These are phyloP conservation scores for Eupithecia insigniata DNA, from an alignment of 2,888 invertebrate species.

Conservation along the genomic window DNA sequence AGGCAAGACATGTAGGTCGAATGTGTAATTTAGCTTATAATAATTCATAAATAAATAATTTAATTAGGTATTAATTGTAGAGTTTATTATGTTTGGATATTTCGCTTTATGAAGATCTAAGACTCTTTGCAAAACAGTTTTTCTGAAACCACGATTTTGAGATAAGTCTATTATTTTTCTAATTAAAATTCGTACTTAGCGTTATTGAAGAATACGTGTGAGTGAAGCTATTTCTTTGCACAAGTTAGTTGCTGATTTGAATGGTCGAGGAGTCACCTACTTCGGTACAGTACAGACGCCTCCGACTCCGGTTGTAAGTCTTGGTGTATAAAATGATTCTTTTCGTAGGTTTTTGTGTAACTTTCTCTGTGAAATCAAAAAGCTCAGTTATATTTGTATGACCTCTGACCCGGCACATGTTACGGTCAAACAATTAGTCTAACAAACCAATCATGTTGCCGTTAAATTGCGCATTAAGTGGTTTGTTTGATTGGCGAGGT, in stretches of 20 bases:
- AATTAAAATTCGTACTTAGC: neutral
- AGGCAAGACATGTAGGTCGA: constrained; percentile 40
- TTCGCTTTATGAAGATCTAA: constrained; percentile 3
- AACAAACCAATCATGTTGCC: constrained; percentile 46
- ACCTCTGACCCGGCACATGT: constrained; percentile 40
- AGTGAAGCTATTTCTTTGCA: neutral
- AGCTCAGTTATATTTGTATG: constrained; percentile 35
- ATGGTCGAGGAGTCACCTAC: neutral
- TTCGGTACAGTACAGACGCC: too few relatives aligned
- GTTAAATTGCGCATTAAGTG: constrained; percentile 41
- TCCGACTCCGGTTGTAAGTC: neutral
- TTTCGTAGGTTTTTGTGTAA: neutral
- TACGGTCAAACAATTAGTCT: constrained; percentile 44
- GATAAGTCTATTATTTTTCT: neutral
- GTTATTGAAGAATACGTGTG: neutral
- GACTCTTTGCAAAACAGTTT: neutral
- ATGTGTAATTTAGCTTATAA: constrained; percentile 18
- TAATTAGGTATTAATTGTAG: neutral
- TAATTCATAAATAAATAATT: constrained; percentile 9
- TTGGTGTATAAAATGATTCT: neutral
- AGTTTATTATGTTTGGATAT: neutral
- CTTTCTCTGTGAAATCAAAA: constrained; percentile 42
- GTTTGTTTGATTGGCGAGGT: constrained; percentile 41
- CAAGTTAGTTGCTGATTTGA: neutral
- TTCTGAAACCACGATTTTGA: neutral